These are phyloP conservation scores for Macrostomum lignano DNA, from an alignment of 1,140 invertebrate species.

Conservation along the genomic window DNA sequence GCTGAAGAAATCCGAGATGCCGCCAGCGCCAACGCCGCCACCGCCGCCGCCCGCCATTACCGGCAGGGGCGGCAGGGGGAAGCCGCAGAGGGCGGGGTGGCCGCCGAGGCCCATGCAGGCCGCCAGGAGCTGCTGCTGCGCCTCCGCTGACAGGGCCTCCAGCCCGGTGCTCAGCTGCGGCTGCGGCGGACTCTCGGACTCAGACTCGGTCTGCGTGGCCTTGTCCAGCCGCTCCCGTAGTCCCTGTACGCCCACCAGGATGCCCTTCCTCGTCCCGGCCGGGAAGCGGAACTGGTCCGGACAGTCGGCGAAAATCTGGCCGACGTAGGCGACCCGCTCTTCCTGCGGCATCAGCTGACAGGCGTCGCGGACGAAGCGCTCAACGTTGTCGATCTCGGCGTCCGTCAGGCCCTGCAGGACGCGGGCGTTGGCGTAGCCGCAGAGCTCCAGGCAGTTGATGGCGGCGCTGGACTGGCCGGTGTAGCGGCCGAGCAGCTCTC, in stretches of 20 bases:
- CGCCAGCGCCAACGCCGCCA: too few species aligned
- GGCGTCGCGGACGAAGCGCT: background rate
- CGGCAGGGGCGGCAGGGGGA: too few species aligned
- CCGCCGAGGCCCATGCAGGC: too few species aligned
- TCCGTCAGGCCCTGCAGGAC: background rate
- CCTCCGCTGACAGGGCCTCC: too few species aligned
- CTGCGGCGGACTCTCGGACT: too few species aligned
- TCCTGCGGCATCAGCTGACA: background rate
- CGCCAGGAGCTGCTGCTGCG: too few species aligned
- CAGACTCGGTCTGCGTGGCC: too few species aligned
- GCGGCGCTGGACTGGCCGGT: slow-evolving; percentile 1
- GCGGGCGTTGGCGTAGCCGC: background rate
- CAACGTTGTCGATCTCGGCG: background rate
- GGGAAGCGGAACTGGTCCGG: slow-evolving; percentile 1
- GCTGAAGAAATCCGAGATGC: too few species aligned
- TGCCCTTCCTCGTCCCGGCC: background rate
- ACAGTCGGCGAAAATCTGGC: background rate
- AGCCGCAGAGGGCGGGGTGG: too few species aligned
- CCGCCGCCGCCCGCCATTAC: too few species aligned
- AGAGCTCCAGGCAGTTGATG: background rate
- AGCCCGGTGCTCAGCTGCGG: too few species aligned
- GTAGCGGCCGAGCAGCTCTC: too few species aligned
- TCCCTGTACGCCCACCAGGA: background rate
- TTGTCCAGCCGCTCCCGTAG: background rate
- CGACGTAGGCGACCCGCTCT: background rate